phyloP scores from a whole-genome alignment of 2,888 invertebrate genomes.

The Cecidostiba fungosa region DNA sequence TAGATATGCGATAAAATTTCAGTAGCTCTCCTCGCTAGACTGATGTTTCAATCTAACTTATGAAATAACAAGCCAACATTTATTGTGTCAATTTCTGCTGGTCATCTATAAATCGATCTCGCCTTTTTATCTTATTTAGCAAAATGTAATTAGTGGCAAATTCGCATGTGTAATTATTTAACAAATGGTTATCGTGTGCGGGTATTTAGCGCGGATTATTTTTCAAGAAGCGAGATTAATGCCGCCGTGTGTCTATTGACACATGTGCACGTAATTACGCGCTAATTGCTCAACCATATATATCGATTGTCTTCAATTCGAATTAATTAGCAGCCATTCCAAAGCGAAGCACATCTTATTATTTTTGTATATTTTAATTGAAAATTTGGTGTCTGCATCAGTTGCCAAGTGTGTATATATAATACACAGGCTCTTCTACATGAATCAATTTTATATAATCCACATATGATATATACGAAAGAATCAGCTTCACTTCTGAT shows the following conservation, averaged over 20 bases:
- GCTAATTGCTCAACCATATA: neutral
- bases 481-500: constrained; percentile 56
- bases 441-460: constrained; percentile 49
- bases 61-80: neutral
- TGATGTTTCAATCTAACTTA: constrained; percentile 30
- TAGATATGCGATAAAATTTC: constrained; percentile 18
- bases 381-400: neutral
- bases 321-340: neutral
- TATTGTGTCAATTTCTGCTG: neutral
- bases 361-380: constrained; percentile 24
- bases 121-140: too few species aligned
- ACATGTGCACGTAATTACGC: neutral
- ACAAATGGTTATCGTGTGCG: neutral
- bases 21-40: neutral
- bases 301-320: neutral
- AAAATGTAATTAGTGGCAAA: neutral
- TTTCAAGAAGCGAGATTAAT: neutral
- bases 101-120: too few species aligned
- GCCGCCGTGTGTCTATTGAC: neutral
- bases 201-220: neutral
- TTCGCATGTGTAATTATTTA: neutral
- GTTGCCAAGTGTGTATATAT: neutral
- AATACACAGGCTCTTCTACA: neutral
- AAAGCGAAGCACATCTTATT: neutral
- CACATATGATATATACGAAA: constrained; percentile 31